Conservation (phyloP, 2,113 vertebrate genomes). For the Tragulus kanchil region DNA sequence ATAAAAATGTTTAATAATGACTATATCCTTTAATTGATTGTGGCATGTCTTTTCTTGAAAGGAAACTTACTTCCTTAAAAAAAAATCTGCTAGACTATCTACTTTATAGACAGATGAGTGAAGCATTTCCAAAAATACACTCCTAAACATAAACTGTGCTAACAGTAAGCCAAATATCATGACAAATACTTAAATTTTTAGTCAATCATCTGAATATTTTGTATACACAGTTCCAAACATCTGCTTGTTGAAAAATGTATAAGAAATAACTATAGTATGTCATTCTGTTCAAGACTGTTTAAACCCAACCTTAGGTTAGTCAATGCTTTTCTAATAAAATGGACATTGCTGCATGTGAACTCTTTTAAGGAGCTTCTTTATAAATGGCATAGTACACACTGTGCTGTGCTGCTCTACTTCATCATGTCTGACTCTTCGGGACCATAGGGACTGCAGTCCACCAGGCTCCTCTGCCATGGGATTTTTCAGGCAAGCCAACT, state of each 20-base stretch:
- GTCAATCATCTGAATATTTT: slow-evolving; percentile 53
- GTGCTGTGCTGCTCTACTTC: not conserved
- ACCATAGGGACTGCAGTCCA: not conserved
- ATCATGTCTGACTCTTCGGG: not conserved
- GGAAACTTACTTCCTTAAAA: too few relatives aligned
- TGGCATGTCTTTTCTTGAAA: not conserved
- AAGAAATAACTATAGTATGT: not conserved
- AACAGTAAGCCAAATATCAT: not conserved
- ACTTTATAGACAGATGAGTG: slow-evolving; percentile 12
- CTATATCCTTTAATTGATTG: not conserved
- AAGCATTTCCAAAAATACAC: slow-evolving; percentile 31
- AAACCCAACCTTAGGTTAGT: not conserved
- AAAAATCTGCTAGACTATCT: slow-evolving; percentile 43
- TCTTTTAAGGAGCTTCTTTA: not conserved
- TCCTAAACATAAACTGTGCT: slow-evolving; percentile 8
- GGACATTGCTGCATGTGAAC: not conserved
- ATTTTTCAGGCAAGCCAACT: not conserved
- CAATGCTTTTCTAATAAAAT: not conserved
- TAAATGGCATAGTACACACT: not conserved
- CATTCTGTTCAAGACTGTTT: not conserved
- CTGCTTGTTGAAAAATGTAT: slow-evolving; percentile 38
- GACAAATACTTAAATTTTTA: slow-evolving; percentile 10
- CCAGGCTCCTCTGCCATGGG: not conserved
- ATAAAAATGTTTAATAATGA: slow-evolving; percentile 17
- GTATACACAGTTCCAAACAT: slow-evolving; percentile 30